A percentile compares a stretch with the other conserved stretches of the same genome.
Conservation (phyloP, 2,113 vertebrate genomes). For the Eulacestoma nigropectus region DNA sequence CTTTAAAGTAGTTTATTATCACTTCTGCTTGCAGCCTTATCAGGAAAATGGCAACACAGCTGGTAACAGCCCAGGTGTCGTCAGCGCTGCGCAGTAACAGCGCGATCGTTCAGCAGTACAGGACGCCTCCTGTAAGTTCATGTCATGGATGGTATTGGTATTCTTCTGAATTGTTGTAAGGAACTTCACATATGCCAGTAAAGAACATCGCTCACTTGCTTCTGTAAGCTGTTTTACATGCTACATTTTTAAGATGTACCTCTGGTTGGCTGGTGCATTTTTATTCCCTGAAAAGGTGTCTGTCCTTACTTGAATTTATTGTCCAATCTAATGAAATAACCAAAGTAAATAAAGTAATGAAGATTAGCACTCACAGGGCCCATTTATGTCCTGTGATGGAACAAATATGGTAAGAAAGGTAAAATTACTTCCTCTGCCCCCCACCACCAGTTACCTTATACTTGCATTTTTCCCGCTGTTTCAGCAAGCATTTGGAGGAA, state of each 20-base stretch:
- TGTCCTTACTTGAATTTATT: background rate
- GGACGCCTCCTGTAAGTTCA: constrained; percentile 78
- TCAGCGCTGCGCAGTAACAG: constrained; percentile 80
- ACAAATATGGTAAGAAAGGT: background rate
- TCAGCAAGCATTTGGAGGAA: constrained; percentile 67
- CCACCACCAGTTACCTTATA: background rate
- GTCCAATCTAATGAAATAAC: background rate
- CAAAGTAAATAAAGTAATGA: background rate
- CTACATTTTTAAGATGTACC: background rate
- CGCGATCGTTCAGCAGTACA: constrained; percentile 70
- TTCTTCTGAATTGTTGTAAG: background rate
- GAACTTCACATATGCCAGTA: background rate
- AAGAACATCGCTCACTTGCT: background rate
- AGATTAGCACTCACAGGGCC: background rate
- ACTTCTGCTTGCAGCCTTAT: constrained; percentile 76
- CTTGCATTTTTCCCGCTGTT: background rate
- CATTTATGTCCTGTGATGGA: background rate
- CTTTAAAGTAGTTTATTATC: background rate
- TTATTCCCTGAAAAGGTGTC: background rate
- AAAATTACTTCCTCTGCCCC: background rate
- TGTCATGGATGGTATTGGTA: background rate
- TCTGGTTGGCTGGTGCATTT: background rate
- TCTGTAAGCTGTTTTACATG: background rate
- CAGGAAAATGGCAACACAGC: constrained; percentile 91
- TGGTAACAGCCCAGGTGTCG: constrained; percentile 91